Base-by-base conservation (phyloP, 2,113 vertebrate genomes). In the Tychaedon coryphoeus region DNA sequence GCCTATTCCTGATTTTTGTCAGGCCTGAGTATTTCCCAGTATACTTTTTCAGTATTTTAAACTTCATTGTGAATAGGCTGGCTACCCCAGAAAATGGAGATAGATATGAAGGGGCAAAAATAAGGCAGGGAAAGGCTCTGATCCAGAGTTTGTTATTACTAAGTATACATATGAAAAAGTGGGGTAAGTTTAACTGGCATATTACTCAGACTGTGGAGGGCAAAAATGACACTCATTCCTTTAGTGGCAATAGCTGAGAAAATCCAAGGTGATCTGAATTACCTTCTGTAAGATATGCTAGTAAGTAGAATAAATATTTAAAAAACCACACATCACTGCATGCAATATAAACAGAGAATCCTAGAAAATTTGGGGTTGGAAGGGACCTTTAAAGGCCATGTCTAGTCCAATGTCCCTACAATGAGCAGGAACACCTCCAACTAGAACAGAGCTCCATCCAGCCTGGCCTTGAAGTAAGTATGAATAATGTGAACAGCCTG, bases 141-240 rank as follows among this genome's bases (percentile, higher is more conserved):
- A 56, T 87, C 78, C 11, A 24, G 54, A 84, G 45, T 45, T 90
- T 53, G 29, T 87, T 75, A 40, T 36, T 71, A n/a, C 4, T 40
- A 45, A 57, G 36, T 47, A 69, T 6, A 48, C 19, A 77, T 54
- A 34, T 24, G 50, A 56, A 54, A 51, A 86, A 95, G 7, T 33
- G 45, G 9, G 4, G 3, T 50, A 60, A n/a, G 11, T 51, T 61
- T 83, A 76, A 62, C 14, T 62, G 67, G 47, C 6, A 14, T 15
- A 9, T 43, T 57, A 50, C n/a, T 65, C n/a, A 56, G 47, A 26
- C 7, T 51, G 40, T 0, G 0, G n/a, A 58, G 6, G 23, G 8
- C 56, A 58, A 84, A 94, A 80, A 71, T 2, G 1, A 13, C 53
- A 40, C 11, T 77, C 1, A 18, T 40, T 80, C 60, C 15, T 45